Evolutionary conservation across 2,113 vertebrate genomes (phyloP), one percentile per base, ranked within the genome.

Genomic region (Zapus hudsonius): DNA sequence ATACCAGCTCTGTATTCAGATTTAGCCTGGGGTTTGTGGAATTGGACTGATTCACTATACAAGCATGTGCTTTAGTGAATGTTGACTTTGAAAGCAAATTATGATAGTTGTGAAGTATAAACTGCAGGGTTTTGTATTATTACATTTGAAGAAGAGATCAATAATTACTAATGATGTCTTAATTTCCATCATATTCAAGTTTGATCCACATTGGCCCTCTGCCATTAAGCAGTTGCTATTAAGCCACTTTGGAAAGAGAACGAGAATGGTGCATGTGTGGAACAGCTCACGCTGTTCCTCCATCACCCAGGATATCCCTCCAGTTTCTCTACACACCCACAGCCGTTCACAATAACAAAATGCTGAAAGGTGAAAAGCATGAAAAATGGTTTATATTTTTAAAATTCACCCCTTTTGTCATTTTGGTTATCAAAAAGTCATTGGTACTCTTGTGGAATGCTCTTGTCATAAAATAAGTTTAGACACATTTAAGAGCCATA

Each of bases 401-500:
- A 8, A 52, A 93, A 94, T 92, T 75, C 91, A 92, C 36, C 70
- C 57, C 78, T 59, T 59, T 93, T 87, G 31, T 95, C 66, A 63
- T 87, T 74, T 55, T 84, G 57, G 25, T 66, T 31, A 66, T 75
- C 57, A 81, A 38, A 70, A 95, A 92, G 47, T 86, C 64, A 92
- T 90, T 85, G 36, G 66, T 92, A 80, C 67, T 82, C 85, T 82
- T 69, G 52, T 23, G 52, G 73, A 29, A 3, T 87, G 79, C 86
- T 89, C 81, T 27, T 81, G 11, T 93, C 47, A 82, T 95, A 57
- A 94, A 92, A 80, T 90, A 81, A 89, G 66, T 83, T 84, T 80
- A 40, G 79, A 92, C 40, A 92, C 74, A 67, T 95, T 96, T 88
- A 67, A 55, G 86, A 94, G 40, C 0, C 1, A 86, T 70, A 40